Conservation (phyloP, 2,888 invertebrate genomes). For the Microctonus brassicae region DNA sequence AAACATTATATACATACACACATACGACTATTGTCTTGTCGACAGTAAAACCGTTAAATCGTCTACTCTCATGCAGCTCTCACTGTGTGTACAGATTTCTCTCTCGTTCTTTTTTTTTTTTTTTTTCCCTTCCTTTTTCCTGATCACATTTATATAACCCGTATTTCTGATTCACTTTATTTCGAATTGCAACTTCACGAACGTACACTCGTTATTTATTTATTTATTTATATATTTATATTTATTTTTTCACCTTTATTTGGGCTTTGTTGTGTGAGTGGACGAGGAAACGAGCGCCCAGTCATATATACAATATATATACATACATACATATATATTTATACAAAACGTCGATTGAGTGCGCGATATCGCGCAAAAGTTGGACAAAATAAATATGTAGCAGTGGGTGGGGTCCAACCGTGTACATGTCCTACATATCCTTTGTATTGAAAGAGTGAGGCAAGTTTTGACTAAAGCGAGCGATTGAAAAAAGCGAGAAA, state of each 20-base stretch:
- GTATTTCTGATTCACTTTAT: no score
- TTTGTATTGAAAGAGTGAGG: constrained; percentile 19
- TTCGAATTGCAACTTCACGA: background rate
- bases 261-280: background rate
- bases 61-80: background rate
- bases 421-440: background rate
- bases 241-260: constrained; percentile 1
- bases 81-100: constrained; percentile 23
- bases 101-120: constrained; percentile 27
- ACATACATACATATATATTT: background rate
- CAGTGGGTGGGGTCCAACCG: constrained; percentile 28
- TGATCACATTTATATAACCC: no score
- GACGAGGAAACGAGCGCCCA: constrained; percentile 13
- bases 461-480: no score
- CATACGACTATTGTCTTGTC: constrained; percentile 65
- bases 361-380: constrained; percentile 48
- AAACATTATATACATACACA: background rate
- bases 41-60: constrained; percentile 65
- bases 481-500: no score
- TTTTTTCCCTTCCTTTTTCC: background rate
- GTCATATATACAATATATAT: background rate
- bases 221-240: background rate
- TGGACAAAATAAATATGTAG: constrained; percentile 50
- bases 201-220: constrained; percentile 5
- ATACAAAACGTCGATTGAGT: constrained; percentile 41